Percentiles rank a stretch among this genome's conserved stretches.
These are phyloP conservation scores for Lineus longissimus DNA, from an alignment of 1,140 invertebrate species.

Conservation along the genomic window DNA sequence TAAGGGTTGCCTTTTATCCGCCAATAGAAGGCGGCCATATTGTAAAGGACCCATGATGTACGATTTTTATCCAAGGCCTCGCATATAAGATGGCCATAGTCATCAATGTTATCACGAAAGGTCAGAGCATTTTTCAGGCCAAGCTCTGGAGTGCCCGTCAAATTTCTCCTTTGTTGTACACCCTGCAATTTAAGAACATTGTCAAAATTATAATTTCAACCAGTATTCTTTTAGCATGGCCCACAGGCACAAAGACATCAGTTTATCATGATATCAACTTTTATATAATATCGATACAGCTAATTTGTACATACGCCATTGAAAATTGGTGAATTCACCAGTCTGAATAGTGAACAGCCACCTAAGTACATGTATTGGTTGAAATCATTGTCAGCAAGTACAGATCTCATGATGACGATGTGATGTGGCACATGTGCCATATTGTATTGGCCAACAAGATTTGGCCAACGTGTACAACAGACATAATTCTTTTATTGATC, in stretches of 20 bases:
- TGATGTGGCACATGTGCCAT: too few relatives aligned
- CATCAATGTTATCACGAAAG: slow-evolving; percentile 62
- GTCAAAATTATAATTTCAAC: neutral
- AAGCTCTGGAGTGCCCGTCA: slow-evolving; percentile 64
- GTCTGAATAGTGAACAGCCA: too few relatives aligned
- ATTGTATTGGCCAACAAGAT: too few relatives aligned
- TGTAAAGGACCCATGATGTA: slow-evolving; percentile 79
- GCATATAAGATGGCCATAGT: slow-evolving; percentile 66
- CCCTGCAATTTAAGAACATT: slow-evolving; percentile 33
- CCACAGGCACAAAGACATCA: neutral
- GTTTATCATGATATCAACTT: too few relatives aligned
- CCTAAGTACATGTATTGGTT: too few relatives aligned
- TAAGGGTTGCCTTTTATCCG: slow-evolving; percentile 72
- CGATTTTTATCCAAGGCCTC: slow-evolving; percentile 65
- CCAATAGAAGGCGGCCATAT: slow-evolving; percentile 82
- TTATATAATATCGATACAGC: too few relatives aligned
- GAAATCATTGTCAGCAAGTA: too few relatives aligned
- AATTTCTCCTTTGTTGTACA: slow-evolving; percentile 63
- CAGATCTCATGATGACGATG: too few relatives aligned
- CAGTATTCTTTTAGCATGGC: neutral
- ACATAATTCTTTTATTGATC: too few relatives aligned
- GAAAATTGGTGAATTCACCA: too few relatives aligned
- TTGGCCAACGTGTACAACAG: too few relatives aligned
- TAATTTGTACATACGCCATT: too few relatives aligned
- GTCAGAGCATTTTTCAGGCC: slow-evolving; percentile 63